phyloP scores from a whole-genome alignment of 2,113 vertebrate genomes.

The Ceyx cyanopectus region DNA sequence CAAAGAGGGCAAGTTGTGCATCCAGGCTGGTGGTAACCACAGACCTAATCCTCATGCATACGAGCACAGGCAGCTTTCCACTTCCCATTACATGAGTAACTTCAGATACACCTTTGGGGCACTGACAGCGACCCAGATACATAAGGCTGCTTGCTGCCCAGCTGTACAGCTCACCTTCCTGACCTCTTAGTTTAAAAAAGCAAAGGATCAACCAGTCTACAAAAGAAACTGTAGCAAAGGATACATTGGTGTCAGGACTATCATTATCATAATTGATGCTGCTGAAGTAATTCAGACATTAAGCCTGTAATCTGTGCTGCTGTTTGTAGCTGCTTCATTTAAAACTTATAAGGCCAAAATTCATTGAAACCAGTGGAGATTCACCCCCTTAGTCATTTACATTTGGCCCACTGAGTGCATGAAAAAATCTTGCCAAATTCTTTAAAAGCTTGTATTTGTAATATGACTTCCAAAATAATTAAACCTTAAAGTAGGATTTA shows the following conservation, averaged over 20 bases:
- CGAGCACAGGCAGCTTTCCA: not conserved
- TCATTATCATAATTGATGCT: slow-evolving; percentile 21
- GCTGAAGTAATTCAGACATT: slow-evolving; percentile 23
- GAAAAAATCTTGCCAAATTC: not conserved
- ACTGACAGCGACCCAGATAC: not conserved
- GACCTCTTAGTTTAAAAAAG: slow-evolving; percentile 21
- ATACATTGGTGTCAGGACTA: slow-evolving; percentile 1
- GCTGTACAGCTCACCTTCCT: slow-evolving; percentile 40
- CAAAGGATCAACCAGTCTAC: slow-evolving; percentile 2
- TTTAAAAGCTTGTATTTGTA: not conserved
- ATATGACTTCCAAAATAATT: slow-evolving; percentile 34
- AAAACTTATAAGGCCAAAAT: slow-evolving; percentile 46
- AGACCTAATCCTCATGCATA: not conserved
- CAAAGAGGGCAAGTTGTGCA: not conserved
- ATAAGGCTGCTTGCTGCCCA: not conserved
- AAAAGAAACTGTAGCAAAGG: slow-evolving; percentile 23
- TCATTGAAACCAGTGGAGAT: not conserved
- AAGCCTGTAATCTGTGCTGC: slow-evolving; percentile 43
- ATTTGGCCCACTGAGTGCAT: not conserved
- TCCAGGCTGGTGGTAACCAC: not conserved
- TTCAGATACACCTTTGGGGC: slow-evolving; percentile 21
- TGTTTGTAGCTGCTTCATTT: slow-evolving; percentile 19
- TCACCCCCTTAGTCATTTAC: not conserved
- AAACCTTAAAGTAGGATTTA: not conserved
- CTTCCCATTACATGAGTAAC: not conserved